phyloP scores from a whole-genome alignment of 2,797 vertebrate species.

The Chloroceryle amazona region DNA sequence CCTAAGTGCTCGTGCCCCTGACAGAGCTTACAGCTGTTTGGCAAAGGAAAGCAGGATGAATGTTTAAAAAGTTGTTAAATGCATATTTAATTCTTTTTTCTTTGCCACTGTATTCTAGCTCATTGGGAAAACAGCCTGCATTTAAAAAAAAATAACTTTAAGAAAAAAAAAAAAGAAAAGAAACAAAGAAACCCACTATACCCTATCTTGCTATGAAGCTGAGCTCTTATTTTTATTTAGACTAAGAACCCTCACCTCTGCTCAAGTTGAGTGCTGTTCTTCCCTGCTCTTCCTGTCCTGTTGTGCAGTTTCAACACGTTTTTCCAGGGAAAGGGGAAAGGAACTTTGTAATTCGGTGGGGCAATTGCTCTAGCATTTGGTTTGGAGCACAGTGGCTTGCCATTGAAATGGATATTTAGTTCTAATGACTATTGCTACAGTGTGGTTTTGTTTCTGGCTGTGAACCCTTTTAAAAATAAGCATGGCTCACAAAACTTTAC shows the following conservation, averaged over 20 bases:
- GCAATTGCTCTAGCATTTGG: background rate
- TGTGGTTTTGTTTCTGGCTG: slow-evolving; percentile 18
- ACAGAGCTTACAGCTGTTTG: slow-evolving; percentile 55
- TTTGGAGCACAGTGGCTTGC: slow-evolving; percentile 8
- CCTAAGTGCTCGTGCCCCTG: slow-evolving; percentile 31
- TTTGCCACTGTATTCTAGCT: slow-evolving; percentile 22
- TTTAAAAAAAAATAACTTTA: background rate
- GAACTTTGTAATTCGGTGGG: background rate
- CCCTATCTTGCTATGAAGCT: background rate
- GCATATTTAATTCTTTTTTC: slow-evolving; percentile 36
- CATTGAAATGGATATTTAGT: slow-evolving; percentile 45
- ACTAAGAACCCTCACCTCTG: background rate
- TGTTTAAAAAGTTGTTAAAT: slow-evolving; percentile 41
- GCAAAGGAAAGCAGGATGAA: slow-evolving; percentile 35
- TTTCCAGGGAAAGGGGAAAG: background rate
- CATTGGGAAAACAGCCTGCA: background rate
- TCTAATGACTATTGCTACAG: background rate
- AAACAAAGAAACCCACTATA: background rate
- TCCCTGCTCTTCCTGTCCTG: background rate
- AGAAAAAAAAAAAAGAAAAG: background rate
- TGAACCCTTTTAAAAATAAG: slow-evolving; percentile 22
- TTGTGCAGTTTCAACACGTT: background rate
- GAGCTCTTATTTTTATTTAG: background rate
- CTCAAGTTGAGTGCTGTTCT: background rate
- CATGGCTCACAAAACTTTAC: slow-evolving; percentile 10